phyloP scores from a whole-genome alignment of 1,140 invertebrate species.

The Ceratosolen fusciceps region DNA sequence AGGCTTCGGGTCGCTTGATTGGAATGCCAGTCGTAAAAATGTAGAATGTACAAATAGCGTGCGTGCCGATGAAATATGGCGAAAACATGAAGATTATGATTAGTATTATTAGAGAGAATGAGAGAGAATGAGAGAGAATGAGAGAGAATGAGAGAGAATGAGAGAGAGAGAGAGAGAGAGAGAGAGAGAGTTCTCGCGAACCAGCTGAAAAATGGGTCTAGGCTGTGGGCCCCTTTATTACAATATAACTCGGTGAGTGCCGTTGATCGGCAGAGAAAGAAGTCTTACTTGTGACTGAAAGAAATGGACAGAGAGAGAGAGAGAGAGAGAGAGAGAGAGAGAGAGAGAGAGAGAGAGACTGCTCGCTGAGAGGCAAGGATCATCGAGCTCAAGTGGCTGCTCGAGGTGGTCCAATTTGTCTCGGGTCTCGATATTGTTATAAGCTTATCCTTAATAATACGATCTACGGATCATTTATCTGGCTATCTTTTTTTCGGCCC shows the following conservation, averaged over 20 bases:
- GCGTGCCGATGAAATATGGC: not conserved
- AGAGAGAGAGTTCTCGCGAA: not conserved
- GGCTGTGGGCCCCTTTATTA: conserved; percentile 1
- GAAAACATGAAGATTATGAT: not conserved
- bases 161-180: too few species aligned
- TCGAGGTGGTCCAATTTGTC: conserved; percentile 72
- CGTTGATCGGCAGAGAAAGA: conserved; percentile 21
- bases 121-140: too few species aligned
- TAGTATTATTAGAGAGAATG: conserved; percentile 13
- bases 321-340: conserved; percentile 15
- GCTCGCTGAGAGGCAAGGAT: conserved; percentile 27
- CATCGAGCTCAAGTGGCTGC: conserved; percentile 41
- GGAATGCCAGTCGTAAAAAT: not conserved
- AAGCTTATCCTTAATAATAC: conserved; percentile 71
- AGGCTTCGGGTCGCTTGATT: not conserved
- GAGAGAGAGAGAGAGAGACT: conserved; percentile 6
- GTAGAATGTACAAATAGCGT: not conserved
- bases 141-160: too few species aligned
- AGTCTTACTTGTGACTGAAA: not conserved
- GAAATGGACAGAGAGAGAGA: not conserved
- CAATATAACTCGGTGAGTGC: not conserved
- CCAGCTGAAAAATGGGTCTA: not conserved
- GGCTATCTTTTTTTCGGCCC: conserved; percentile 18
- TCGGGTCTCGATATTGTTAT: conserved; percentile 69
- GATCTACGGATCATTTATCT: conserved; percentile 55